Percentiles rank a stretch among this genome's conserved stretches.
Conservation (phyloP, 2,113 vertebrate species). For the Siphamia tubifer region DNA sequence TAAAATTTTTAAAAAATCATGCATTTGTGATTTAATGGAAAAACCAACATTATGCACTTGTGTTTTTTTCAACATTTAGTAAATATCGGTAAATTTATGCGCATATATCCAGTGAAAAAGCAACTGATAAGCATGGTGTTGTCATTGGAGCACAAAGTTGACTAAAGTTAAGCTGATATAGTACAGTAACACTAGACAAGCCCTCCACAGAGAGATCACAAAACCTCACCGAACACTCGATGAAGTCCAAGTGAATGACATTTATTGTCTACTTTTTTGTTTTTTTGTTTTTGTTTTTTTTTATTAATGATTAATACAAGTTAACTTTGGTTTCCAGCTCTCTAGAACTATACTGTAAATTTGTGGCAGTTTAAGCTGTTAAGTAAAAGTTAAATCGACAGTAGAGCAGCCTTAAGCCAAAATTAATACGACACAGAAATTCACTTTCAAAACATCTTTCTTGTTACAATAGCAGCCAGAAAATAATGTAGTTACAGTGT, state of each 20-base stretch:
- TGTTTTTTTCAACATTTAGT: too few species aligned
- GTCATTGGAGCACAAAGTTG: conserved; percentile 48
- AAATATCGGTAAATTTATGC: too few species aligned
- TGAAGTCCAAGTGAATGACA: conserved; percentile 12
- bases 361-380: conserved; percentile 77
- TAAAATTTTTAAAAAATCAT: too few species aligned
- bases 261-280: conserved; percentile 41
- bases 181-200: conserved; percentile 55
- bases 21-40: too few species aligned
- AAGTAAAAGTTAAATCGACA: conserved; percentile 55
- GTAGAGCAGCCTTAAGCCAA: conserved; percentile 73
- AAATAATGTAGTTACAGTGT: conserved; percentile 74
- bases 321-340: conserved; percentile 79
- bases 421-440: conserved; percentile 65
- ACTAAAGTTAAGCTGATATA: conserved; percentile 51
- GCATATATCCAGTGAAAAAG: too few species aligned
- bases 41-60: too few species aligned
- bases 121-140: conserved; percentile 50
- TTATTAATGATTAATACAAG: conserved; percentile 59
- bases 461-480: conserved; percentile 73
- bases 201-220: conserved; percentile 41
- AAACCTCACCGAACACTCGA: conserved; percentile 24
- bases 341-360: conserved; percentile 69
- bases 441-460: conserved; percentile 49
- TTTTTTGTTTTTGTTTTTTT: conserved; percentile 2